A percentile compares a stretch with the other conserved stretches of the same genome.
Conservation (phyloP, 2,888 invertebrate species). For the Gymnocheta viridis region DNA sequence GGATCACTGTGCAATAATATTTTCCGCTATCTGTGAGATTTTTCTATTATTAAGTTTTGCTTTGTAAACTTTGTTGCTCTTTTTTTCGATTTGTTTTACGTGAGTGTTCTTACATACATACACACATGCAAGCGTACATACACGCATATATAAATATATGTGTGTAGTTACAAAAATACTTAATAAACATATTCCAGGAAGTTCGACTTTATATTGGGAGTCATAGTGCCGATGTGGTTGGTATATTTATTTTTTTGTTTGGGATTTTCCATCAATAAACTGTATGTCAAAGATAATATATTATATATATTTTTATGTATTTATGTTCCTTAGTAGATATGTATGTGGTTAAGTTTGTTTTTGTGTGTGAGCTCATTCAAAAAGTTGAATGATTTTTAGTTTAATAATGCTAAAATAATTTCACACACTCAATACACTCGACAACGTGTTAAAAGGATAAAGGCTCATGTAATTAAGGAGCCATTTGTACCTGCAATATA, state of each 20-base stretch:
- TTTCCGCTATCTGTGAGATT: background rate
- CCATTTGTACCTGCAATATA: too few species aligned
- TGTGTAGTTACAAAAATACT: background rate
- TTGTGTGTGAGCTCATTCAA: background rate
- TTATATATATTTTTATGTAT: background rate
- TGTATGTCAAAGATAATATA: background rate
- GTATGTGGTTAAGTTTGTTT: background rate
- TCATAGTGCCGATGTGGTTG: background rate
- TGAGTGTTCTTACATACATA: background rate
- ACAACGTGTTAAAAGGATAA: background rate
- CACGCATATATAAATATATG: too few species aligned
- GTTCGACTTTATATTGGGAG: background rate
- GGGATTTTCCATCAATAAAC: background rate
- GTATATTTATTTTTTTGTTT: background rate
- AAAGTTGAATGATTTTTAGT: constrained; percentile 49
- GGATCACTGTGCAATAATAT: constrained; percentile 5
- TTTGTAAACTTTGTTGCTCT: constrained; percentile 3
- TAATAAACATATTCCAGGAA: background rate
- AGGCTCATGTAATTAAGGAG: too few species aligned
- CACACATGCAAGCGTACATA: background rate
- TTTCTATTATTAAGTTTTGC: constrained; percentile 28
- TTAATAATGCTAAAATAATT: constrained; percentile 26
- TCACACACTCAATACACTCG: background rate
- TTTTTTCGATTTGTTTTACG: background rate
- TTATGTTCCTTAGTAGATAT: background rate